Percentiles rank a stretch among this genome's conserved stretches.
These are phyloP conservation scores for Cebus imitator DNA, from an alignment of 2,113 vertebrate species.

Conservation along the genomic window DNA sequence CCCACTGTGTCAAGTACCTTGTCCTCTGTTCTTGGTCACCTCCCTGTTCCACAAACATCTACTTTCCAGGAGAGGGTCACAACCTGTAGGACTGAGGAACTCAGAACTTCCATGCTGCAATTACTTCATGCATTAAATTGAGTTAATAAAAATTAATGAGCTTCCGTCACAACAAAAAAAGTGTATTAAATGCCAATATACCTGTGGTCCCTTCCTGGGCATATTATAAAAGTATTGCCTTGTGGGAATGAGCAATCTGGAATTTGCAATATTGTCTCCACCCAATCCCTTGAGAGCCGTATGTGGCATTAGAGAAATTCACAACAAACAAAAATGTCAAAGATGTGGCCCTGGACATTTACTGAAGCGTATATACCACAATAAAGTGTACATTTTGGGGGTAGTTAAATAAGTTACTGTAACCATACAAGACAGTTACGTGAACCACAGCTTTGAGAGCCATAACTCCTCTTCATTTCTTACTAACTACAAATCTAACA, in stretches of 20 bases:
- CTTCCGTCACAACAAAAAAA: background rate
- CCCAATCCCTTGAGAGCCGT: background rate
- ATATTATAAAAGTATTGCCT: background rate
- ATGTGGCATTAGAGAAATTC: background rate
- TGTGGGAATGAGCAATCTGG: background rate
- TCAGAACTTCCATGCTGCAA: background rate
- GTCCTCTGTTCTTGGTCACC: background rate
- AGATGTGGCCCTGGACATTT: background rate
- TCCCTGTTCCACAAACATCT: background rate
- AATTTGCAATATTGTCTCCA: conserved; percentile 9
- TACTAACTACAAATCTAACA: background rate
- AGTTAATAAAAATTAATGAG: conserved; percentile 1
- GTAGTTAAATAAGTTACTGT: background rate
- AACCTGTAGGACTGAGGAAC: background rate
- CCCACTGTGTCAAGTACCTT: background rate
- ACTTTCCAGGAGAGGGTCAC: background rate
- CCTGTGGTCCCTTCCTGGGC: too few species aligned
- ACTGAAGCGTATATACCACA: background rate
- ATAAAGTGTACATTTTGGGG: background rate
- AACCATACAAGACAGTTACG: background rate
- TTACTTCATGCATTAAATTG: background rate
- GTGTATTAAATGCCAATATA: background rate
- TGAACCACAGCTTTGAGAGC: background rate
- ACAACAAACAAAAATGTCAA: background rate
- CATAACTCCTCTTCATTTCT: background rate